Evolutionary conservation across 2,797 vertebrate genomes (phyloP), one percentile per base, ranked within the genome.

Genomic region (Eulemur coronatus): DNA sequence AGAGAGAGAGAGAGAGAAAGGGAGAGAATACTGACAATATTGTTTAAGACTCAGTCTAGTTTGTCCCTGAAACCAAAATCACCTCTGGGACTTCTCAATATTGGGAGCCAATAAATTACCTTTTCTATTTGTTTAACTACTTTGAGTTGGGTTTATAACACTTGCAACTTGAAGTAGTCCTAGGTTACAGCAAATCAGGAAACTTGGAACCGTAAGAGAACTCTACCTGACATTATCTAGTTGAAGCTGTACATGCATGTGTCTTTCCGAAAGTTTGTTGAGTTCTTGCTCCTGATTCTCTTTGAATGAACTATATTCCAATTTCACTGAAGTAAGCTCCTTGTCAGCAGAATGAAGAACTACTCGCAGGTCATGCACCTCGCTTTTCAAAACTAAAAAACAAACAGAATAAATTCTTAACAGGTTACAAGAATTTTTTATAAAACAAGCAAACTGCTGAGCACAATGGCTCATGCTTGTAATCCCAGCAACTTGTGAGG

Each of bases 331-430:
- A 41, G 98, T 98, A 67, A 99, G 98, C 96, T 99, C 99, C 92
- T 99, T 99, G 98, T 99, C 99, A 17, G 99, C 99, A 17, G 99
- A 99, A 97, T 99, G 99, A 96, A 99, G 99, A 63, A 99, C 99
- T 73, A 99, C 98, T 43, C 99, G 99, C 35, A 99, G 98, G 97
- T 99, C 99, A 41, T 26, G 97, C 35, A 99, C 99, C 98, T 99
- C 99, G 92, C 99, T 99, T 94, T 98, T 99, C 96, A 99, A 97
- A 97, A 99, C 99, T 99, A 93, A 76, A 86, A 89, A 98, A 48
- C 11, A 69, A 94, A 94, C 9, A 85, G 85, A 91, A 78, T 7
- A 67, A 57, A 41, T 43, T n/a, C 41, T 95, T 86, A 94, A 35
- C 2, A 55, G 35, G 35, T 70, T 67, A 72, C 18, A 63, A 26